Evolutionary conservation across 2,797 vertebrate species (phyloP).

Genomic region (Epinephelus awoara): DNA sequence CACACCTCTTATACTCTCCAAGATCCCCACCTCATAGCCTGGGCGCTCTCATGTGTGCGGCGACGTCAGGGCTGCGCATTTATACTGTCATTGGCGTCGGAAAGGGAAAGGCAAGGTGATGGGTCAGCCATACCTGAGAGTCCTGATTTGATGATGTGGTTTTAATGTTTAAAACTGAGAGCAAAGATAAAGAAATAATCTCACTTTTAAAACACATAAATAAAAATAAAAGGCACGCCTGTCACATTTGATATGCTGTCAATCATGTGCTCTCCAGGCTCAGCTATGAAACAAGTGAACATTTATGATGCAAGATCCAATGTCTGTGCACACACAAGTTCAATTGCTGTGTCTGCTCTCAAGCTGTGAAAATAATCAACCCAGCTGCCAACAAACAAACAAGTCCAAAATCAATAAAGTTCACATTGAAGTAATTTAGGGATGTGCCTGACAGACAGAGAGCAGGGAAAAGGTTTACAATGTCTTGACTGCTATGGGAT

Average conservation of each 20-base stretch:
- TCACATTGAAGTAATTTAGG: background rate
- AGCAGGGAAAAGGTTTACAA: background rate
- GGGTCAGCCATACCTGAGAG: background rate
- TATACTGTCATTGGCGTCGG: conserved; percentile 11
- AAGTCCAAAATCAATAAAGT: conserved; percentile 11
- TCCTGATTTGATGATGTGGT: background rate
- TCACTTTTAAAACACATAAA: no score
- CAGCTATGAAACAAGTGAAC: background rate
- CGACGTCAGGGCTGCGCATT: conserved; percentile 74
- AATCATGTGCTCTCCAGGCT: background rate
- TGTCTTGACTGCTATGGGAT: background rate
- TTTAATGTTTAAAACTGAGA: background rate
- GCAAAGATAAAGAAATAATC: background rate
- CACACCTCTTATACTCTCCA: conserved; percentile 20
- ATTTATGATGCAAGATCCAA: background rate
- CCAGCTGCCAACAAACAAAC: background rate
- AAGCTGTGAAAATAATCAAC: conserved; percentile 12
- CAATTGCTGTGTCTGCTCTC: background rate
- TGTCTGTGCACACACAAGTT: background rate
- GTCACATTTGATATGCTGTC: background rate
- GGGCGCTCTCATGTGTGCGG: conserved; percentile 24
- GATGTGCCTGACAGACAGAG: no score
- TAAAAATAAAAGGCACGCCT: background rate
- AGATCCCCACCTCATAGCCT: conserved; percentile 29
- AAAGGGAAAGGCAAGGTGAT: background rate